Evolutionary conservation across 2,797 vertebrate genomes (phyloP).

Genomic region (Pseudomugil gertrudae): DNA sequence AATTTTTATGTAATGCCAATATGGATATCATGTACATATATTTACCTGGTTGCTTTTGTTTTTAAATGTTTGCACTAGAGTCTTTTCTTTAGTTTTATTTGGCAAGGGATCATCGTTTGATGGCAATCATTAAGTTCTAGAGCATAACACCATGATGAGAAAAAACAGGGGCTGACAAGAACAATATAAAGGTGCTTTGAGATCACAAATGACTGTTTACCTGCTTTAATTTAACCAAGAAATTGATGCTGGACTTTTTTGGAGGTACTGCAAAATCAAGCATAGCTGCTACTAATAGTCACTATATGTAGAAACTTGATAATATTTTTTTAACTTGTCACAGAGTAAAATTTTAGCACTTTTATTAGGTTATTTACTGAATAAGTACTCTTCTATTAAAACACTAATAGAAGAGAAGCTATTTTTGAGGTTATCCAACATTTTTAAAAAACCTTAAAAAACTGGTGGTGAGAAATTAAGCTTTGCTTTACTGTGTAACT

Average conservation of each 20-base stretch:
- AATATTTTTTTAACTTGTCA: neutral
- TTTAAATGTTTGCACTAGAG: constrained; percentile 2
- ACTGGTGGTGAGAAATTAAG: constrained; percentile 34
- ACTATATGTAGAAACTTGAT: constrained; percentile 9
- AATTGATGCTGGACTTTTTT: constrained; percentile 12
- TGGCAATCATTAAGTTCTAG: constrained; percentile 27
- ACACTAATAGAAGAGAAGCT: neutral
- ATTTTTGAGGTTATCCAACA: constrained; percentile 18
- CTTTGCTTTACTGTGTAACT: constrained; percentile 29
- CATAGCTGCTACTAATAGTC: constrained; percentile 10
- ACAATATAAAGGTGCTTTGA: constrained; percentile 45
- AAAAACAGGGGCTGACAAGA: constrained; percentile 25
- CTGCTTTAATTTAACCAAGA: constrained; percentile 29
- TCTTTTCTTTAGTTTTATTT: constrained; percentile 2
- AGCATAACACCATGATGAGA: constrained; percentile 26
- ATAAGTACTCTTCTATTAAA: constrained; percentile 16
- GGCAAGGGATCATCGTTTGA: constrained; percentile 9
- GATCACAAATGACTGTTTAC: constrained; percentile 37
- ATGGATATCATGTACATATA: neutral
- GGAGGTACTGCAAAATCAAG: constrained; percentile 9
- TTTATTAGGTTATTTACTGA: neutral
- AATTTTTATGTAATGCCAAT: neutral
- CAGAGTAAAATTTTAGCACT: constrained; percentile 1
- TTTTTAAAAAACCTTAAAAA: constrained; percentile 34
- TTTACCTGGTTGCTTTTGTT: constrained; percentile 16